Base-by-base conservation (phyloP, 2,113 vertebrate genomes). In the Circaetus gallicus region DNA sequence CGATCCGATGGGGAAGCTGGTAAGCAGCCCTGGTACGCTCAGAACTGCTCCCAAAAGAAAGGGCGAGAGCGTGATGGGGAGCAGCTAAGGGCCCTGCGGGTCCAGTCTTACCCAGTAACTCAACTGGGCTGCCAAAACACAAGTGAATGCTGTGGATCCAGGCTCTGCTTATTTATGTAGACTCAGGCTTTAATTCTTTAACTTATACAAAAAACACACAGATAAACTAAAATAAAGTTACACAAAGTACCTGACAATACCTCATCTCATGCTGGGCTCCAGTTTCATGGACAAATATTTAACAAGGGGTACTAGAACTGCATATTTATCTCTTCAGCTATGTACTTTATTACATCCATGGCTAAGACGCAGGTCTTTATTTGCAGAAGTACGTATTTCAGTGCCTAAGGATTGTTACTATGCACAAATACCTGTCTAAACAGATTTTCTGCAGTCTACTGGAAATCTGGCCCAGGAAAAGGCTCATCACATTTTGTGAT, bases 61-160 rank as follows among this genome's bases (percentile, higher is more conserved):
- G 25, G 20, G 15, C n/a, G 43, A 67, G 47, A 42, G 13, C 0
- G 1, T 0, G 2, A 31, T 2, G 43, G n/a, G 19, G 31, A 78
- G 52, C 26, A 53, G 52, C 24, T 40, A 49, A 86, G 2, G 16
- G 36, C 9, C 28, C 45, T 29, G 31, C 12, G 24, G 2, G 12
- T 56, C 31, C 53, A 65, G 24, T 26, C 40, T 49, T n/a, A 56
- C 40, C 18, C 63, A 58, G 6, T 28, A 78, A 80, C 14, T 63
- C 67, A 70, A 1, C 9, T 65, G 43, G 32, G 25, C 66, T 4
- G 3, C 32, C 42, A 67, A 94, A 87, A 45, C 19, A 86, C 28
- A 67, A 42, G 58, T 1, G 1, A 71, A 59, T 22, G 22, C 32
- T 42, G 29, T 11, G 16, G 28, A 79, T 67, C 7, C n/a, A 86